Conservation (phyloP, 35 echinoderm and acorn worm species). For the Nesometra sesokonis region DNA sequence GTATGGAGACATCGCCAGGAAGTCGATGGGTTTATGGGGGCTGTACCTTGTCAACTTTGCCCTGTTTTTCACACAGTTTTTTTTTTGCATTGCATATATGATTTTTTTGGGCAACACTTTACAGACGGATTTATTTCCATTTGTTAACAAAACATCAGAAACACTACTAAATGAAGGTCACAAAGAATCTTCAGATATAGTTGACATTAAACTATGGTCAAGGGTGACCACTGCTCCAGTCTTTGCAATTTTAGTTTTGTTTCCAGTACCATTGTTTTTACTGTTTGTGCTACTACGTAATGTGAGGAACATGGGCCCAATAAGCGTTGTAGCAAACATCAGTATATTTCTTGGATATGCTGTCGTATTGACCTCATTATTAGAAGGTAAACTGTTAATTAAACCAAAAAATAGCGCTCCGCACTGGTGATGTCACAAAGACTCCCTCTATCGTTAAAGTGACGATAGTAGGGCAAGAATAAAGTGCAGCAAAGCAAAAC, state of each 20-base stretch:
- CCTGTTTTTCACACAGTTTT: slow-evolving; percentile 82
- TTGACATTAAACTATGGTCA: neutral
- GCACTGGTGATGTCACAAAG: no score
- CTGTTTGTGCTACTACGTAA: slow-evolving; percentile 52
- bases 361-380: neutral
- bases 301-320: slow-evolving; percentile 51
- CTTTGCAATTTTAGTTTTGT: slow-evolving; percentile 34
- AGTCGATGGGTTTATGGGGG: slow-evolving; percentile 41
- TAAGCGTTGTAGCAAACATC: slow-evolving; percentile 67
- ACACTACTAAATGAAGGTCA: neutral
- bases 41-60: slow-evolving; percentile 35
- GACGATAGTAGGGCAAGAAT: no score
- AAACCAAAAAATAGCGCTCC: no score
- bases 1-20: slow-evolving; percentile 57
- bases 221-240: neutral
- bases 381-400: neutral
- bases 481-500: no score
- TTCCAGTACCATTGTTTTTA: slow-evolving; percentile 64
- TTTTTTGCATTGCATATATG: slow-evolving; percentile 82
- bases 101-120: slow-evolving; percentile 84
- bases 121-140: slow-evolving; percentile 30
- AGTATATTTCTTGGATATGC: slow-evolving; percentile 44
- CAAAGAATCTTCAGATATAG: neutral
- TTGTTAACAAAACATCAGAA: slow-evolving; percentile 7
- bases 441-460: no score